Percentiles rank a stretch among this genome's conserved stretches.
Evolutionary conservation across 2,888 invertebrate genomes (phyloP).

Genomic region (Lamellibrachia satsuma): DNA sequence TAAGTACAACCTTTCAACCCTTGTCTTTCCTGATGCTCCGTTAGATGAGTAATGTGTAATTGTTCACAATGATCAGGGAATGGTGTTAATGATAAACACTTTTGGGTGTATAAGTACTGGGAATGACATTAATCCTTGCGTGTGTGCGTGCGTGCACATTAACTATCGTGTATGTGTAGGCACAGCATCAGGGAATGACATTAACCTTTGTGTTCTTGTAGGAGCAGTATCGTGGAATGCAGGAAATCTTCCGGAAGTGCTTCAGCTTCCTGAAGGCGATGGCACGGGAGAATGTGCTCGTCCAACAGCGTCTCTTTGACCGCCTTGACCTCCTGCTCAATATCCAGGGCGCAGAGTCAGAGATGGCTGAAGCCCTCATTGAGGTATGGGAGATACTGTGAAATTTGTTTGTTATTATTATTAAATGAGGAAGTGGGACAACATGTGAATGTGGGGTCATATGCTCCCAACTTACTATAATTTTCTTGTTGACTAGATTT

Average conservation of each 20-base stretch:
- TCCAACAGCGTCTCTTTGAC: conserved; percentile 61
- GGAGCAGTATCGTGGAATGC: conserved; percentile 59
- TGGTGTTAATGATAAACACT: neutral
- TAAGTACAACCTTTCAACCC: too few relatives aligned
- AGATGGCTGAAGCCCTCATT: conserved; percentile 56
- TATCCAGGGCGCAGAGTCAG: conserved; percentile 57
- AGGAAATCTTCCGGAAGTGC: conserved; percentile 55
- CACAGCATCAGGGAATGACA: neutral
- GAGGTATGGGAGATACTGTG: conserved; percentile 36
- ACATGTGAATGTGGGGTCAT: too few relatives aligned
- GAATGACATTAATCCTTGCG: neutral
- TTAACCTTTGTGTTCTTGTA: conserved; percentile 34
- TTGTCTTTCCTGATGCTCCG: too few relatives aligned
- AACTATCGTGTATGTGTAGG: neutral
- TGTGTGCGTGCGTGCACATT: neutral
- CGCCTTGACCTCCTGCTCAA: conserved; percentile 57
- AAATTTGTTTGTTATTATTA: too few relatives aligned
- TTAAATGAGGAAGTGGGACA: too few relatives aligned
- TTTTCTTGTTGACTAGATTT: neutral
- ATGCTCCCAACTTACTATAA: neutral
- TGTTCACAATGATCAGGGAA: neutral
- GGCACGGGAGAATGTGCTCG: conserved; percentile 55
- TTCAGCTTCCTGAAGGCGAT: conserved; percentile 54
- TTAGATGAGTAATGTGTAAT: neutral
- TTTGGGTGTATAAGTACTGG: neutral